These are phyloP conservation scores for Eupleurogrammus muticus DNA, from an alignment of 2,797 vertebrate genomes.

Conservation along the genomic window DNA sequence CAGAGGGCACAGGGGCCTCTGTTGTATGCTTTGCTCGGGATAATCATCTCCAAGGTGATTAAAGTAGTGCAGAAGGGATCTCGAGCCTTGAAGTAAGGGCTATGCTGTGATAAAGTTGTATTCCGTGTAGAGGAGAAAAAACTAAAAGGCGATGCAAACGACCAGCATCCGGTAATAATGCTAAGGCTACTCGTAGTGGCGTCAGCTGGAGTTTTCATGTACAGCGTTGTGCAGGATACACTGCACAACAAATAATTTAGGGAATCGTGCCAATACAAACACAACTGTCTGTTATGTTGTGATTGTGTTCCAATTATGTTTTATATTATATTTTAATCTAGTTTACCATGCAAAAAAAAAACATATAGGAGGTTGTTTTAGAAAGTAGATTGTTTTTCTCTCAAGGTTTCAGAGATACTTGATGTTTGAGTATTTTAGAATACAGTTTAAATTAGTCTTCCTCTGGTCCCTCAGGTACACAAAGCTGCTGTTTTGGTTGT, in stretches of 20 bases:
- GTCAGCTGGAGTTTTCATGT: not conserved
- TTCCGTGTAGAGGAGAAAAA: conserved; percentile 2
- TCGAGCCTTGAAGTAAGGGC: conserved; percentile 34
- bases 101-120: conserved; percentile 51
- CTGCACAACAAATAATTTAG: conserved; percentile 21
- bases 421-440: conserved; percentile 4
- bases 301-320: conserved; percentile 12
- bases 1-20: conserved; percentile 52
- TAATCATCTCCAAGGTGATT: conserved; percentile 80
- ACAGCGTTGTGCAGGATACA: conserved; percentile 17
- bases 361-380: conserved; percentile 1
- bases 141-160: conserved; percentile 12
- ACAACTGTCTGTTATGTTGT: conserved; percentile 12
- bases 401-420: conserved; percentile 3
- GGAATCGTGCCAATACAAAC: conserved; percentile 42
- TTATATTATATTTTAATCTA: not conserved
- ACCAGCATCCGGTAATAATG: conserved; percentile 2
- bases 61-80: conserved; percentile 51
- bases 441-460: conserved; percentile 3
- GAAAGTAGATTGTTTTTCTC: not conserved
- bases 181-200: not conserved
- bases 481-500: conserved; percentile 44
- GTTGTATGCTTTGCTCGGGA: conserved; percentile 72
- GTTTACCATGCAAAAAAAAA: conserved; percentile 3
- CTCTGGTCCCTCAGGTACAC: conserved; percentile 55